Conservation (phyloP, 2,888 invertebrate species). For the Diadromus collaris region DNA sequence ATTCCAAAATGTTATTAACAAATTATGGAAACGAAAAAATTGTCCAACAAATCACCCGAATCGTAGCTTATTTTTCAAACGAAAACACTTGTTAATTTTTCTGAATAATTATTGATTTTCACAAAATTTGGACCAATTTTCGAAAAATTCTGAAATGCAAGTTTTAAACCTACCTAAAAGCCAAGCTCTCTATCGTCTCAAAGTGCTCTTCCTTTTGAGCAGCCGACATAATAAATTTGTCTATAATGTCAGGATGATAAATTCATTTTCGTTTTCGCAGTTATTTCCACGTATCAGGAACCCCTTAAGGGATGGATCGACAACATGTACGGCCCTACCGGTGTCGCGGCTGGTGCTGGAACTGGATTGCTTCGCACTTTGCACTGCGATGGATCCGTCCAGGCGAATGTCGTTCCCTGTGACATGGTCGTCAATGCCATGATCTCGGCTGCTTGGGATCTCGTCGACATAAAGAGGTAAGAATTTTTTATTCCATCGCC, state of each 20-base stretch:
- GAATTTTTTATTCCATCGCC: neutral
- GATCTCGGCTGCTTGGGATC: slow-evolving; percentile 89
- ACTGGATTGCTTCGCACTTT: slow-evolving; percentile 90
- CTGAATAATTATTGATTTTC: too few species aligned
- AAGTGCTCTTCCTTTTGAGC: neutral
- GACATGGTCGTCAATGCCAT: slow-evolving; percentile 93
- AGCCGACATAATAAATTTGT: neutral
- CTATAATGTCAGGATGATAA: neutral
- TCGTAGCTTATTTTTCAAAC: too few species aligned
- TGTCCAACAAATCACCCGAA: too few species aligned
- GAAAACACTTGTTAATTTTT: too few species aligned
- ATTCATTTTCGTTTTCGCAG: slow-evolving; percentile 75
- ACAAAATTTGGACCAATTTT: too few species aligned
- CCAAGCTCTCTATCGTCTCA: too few species aligned
- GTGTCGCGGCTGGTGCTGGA: slow-evolving; percentile 86
- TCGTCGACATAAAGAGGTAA: slow-evolving; percentile 79
- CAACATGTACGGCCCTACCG: slow-evolving; percentile 95
- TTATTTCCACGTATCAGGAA: slow-evolving; percentile 86
- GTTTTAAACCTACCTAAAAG: too few species aligned
- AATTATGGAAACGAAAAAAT: too few species aligned
- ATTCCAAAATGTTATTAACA: too few species aligned
- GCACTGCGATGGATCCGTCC: slow-evolving; percentile 85
- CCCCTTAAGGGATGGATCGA: slow-evolving; percentile 94
- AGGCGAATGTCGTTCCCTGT: slow-evolving; percentile 92
- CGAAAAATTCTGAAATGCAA: too few species aligned